Percentiles rank a stretch among this genome's conserved stretches.
These are phyloP conservation scores for Austrolebias charrua DNA, from an alignment of 2,797 vertebrate species.

Conservation along the genomic window DNA sequence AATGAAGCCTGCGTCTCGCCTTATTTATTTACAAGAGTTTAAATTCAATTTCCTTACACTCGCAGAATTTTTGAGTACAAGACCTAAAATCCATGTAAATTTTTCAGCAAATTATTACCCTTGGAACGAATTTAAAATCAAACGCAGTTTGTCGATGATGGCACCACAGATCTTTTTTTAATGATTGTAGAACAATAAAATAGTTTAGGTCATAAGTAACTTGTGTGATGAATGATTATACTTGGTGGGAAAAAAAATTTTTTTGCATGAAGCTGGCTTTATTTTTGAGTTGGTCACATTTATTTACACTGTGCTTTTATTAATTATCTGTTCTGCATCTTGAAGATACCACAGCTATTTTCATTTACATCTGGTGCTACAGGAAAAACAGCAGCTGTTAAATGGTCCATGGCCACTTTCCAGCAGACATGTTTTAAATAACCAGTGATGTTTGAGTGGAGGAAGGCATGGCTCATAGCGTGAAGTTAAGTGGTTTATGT, in stretches of 20 bases:
- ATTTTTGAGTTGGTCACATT: not conserved
- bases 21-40: not conserved
- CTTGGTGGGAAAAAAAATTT: not conserved
- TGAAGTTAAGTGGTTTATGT: conserved; percentile 1
- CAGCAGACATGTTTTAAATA: not conserved
- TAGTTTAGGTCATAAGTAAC: not conserved
- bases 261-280: not conserved
- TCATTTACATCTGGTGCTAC: not conserved
- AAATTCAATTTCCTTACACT: not conserved
- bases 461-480: not conserved
- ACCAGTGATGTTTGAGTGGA: not conserved
- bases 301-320: not conserved
- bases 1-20: not conserved
- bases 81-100: not conserved
- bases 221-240: not conserved
- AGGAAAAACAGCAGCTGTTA: not conserved
- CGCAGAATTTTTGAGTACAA: not conserved
- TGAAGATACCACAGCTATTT: not conserved
- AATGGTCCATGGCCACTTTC: not conserved
- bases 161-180: not conserved
- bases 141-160: not conserved
- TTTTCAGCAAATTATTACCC: not conserved
- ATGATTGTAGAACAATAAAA: not conserved
- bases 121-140: not conserved
- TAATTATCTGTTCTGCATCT: not conserved